phyloP scores from a whole-genome alignment of 1,140 invertebrate genomes.

The Samia ricini region DNA sequence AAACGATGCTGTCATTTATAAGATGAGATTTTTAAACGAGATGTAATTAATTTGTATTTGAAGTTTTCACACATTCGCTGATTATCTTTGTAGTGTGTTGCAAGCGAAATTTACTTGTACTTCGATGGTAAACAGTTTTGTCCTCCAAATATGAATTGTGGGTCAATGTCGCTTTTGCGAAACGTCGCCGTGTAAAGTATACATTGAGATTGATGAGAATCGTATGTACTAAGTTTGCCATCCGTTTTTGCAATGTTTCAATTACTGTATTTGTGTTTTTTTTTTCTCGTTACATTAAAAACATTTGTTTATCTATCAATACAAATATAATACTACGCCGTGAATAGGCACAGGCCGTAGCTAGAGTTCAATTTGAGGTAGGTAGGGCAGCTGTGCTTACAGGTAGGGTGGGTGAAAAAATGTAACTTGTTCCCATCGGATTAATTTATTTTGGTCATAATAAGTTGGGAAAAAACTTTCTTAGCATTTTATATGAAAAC shows the following conservation, averaged over 20 bases:
- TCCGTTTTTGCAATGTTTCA: background rate
- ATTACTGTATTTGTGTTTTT: background rate
- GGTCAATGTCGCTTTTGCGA: conserved; percentile 58
- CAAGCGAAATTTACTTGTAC: conserved; percentile 26
- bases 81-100: conserved; percentile 26
- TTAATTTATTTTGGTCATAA: too few relatives aligned
- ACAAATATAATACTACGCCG: too few relatives aligned
- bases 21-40: background rate
- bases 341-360: too few relatives aligned
- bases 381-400: too few relatives aligned
- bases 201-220: conserved; percentile 23
- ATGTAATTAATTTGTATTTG: background rate
- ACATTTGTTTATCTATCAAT: background rate
- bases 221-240: conserved; percentile 9
- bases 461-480: too few relatives aligned
- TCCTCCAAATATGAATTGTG: conserved; percentile 51
- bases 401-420: too few relatives aligned
- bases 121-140: conserved; percentile 38
- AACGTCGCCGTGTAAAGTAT: conserved; percentile 24
- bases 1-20: background rate
- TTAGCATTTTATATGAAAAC: too few relatives aligned
- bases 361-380: too few relatives aligned
- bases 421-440: too few relatives aligned
- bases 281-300: background rate
- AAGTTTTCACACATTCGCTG: background rate